Conservation (phyloP, 2,888 invertebrate species). For the Azorinus chamasolen region DNA sequence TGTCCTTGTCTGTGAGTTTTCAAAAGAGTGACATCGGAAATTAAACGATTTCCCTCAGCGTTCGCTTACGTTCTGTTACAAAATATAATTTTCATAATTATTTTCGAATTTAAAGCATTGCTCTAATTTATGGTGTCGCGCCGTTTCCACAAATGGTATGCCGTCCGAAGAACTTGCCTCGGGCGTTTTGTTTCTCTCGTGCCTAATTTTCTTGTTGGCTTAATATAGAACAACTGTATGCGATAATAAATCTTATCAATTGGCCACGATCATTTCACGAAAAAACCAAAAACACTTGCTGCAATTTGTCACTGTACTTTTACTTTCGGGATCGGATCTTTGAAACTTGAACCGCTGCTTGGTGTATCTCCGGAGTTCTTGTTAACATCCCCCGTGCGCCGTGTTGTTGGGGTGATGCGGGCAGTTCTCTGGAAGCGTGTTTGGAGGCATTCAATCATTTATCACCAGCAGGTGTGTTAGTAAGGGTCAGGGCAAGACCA, state of each 20-base stretch:
- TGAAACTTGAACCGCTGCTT: constrained; percentile 23
- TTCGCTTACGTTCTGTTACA: constrained; percentile 10
- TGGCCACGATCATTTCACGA: constrained; percentile 26
- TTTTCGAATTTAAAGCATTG: constrained; percentile 17
- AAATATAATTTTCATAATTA: constrained; percentile 38
- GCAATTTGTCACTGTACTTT: constrained; percentile 59
- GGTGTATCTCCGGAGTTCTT: constrained; percentile 8
- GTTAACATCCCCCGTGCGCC: constrained; percentile 5
- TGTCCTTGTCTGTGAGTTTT: too few relatives aligned
- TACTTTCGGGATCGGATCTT: constrained; percentile 29
- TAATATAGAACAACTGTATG: constrained; percentile 36
- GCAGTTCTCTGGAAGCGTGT: constrained; percentile 34
- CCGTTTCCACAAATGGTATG: background rate
- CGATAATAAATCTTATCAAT: constrained; percentile 42
- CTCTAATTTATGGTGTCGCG: constrained; percentile 33
- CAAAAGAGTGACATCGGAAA: constrained; percentile 1
- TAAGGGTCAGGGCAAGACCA: constrained; percentile 53
- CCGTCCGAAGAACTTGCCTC: constrained; percentile 11
- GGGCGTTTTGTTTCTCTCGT: constrained; percentile 24
- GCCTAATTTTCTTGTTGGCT: constrained; percentile 36
- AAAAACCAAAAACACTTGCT: constrained; percentile 50
- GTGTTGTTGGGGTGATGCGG: constrained; percentile 28
- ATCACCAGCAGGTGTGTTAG: constrained; percentile 60
- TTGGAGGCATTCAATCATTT: constrained; percentile 43
- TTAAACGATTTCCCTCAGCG: constrained; percentile 19